Evolutionary conservation across 1,140 invertebrate genomes (phyloP).

Genomic region (Leptinotarsa lineolata): DNA sequence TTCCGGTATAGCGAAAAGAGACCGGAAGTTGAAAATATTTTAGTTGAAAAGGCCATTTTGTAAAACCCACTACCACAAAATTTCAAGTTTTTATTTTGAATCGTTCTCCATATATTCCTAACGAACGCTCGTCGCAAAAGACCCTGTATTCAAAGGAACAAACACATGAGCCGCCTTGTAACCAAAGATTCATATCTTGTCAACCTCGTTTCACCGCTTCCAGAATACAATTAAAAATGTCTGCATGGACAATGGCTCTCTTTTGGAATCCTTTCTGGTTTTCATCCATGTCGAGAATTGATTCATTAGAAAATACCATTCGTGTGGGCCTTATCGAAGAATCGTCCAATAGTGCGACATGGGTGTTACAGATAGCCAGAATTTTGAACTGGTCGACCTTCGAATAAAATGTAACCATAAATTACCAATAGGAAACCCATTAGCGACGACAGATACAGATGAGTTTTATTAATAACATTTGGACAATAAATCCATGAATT

Average conservation of each 20-base stretch:
- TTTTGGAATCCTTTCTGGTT: neutral
- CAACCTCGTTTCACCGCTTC: neutral
- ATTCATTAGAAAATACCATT: conserved; percentile 22
- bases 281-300: conserved; percentile 8
- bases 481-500: conserved; percentile 24
- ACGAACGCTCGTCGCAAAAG: no score
- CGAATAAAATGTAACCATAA: conserved; percentile 17
- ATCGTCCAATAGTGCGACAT: conserved; percentile 28
- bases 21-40: no score
- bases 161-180: no score
- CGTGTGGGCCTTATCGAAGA: neutral
- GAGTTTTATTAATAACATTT: conserved; percentile 25
- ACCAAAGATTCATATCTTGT: no score
- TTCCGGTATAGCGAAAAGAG: no score
- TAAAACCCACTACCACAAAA: no score
- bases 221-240: conserved; percentile 1
- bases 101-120: no score
- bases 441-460: conserved; percentile 28
- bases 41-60: no score
- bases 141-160: no score
- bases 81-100: no score
- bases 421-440: conserved; percentile 27
- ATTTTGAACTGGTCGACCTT: conserved; percentile 19
- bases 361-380: conserved; percentile 26
- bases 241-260: neutral